Conservation (phyloP, 2,888 invertebrate genomes). For the Drosophila meridiana region DNA sequence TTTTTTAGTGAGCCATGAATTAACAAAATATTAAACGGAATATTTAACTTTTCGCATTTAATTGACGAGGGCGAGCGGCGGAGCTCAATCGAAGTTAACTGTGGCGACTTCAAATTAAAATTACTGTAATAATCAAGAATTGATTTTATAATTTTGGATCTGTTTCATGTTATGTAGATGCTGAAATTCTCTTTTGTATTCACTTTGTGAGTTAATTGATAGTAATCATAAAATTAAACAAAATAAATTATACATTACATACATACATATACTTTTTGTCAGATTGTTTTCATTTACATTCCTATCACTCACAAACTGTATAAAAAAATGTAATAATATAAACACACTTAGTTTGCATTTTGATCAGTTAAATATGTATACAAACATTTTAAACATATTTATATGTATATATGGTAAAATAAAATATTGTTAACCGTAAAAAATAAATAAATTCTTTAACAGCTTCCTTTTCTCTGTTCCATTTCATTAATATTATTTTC, state of each 20-base stretch:
- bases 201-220: too few species aligned
- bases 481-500: neutral
- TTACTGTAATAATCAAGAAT: conserved; percentile 35
- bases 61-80: conserved; percentile 3
- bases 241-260: too few species aligned
- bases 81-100: conserved; percentile 1
- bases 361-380: too few species aligned
- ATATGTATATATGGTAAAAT: too few species aligned
- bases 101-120: conserved; percentile 27
- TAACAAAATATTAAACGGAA: conserved; percentile 54
- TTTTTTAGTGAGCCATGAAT: conserved; percentile 49
- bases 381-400: too few species aligned
- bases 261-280: too few species aligned
- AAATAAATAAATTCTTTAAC: neutral
- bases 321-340: too few species aligned
- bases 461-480: neutral
- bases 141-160: conserved; percentile 7
- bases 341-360: too few species aligned
- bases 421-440: too few species aligned
- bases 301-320: too few species aligned
- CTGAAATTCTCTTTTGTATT: neutral
- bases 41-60: conserved; percentile 56
- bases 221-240: too few species aligned
- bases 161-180: neutral
- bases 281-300: too few species aligned